phyloP scores from a whole-genome alignment of 2,888 invertebrate genomes.

The Elegia similella region DNA sequence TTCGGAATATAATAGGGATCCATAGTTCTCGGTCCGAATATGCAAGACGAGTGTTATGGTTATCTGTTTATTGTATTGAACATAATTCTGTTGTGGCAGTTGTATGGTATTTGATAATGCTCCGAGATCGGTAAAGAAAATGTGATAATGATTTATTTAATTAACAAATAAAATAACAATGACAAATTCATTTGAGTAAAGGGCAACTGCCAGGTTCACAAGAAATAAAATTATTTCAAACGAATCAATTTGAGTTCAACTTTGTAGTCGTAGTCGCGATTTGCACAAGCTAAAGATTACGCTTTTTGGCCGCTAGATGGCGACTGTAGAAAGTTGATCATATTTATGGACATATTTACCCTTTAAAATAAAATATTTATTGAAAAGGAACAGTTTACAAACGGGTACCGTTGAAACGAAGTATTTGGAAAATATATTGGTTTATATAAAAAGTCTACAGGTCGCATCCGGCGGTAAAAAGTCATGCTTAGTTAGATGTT shows the following conservation, averaged over 20 bases:
- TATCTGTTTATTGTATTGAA: background rate
- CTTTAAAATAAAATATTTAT: constrained; percentile 1
- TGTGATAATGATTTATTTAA: too few relatives aligned
- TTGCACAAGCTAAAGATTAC: background rate
- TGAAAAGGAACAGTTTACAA: background rate
- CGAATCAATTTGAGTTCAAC: background rate
- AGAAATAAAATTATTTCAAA: too few relatives aligned
- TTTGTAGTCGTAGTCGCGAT: background rate
- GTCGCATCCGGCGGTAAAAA: background rate
- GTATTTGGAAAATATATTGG: background rate
- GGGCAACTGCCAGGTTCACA: too few relatives aligned
- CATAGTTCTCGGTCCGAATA: too few relatives aligned
- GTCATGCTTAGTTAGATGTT: background rate
- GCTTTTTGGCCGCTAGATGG: background rate
- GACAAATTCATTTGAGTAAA: too few relatives aligned
- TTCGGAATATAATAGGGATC: too few relatives aligned
- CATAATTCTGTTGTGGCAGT: background rate
- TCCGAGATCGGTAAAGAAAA: too few relatives aligned
- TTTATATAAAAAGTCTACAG: background rate
- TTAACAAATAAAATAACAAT: too few relatives aligned
- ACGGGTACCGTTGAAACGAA: background rate
- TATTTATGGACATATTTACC: constrained; percentile 3
- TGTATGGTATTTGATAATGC: too few relatives aligned
- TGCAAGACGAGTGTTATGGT: background rate
- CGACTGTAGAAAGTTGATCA: background rate